These are phyloP conservation scores for Eunapius fragilis DNA, from an alignment of 37 sponge, comb jelly and placozoan species.

Conservation along the genomic window DNA sequence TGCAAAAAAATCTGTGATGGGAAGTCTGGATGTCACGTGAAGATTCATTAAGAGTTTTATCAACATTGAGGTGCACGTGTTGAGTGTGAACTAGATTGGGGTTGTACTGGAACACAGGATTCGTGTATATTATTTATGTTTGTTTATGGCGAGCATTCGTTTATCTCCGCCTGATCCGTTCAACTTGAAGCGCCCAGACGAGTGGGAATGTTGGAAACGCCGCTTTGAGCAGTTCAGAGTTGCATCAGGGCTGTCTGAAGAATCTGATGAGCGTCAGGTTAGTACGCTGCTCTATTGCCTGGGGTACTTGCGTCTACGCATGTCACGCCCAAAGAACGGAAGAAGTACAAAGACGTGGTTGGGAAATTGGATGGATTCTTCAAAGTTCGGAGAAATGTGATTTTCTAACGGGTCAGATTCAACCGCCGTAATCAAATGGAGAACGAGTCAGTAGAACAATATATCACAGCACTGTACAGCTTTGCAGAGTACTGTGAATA, in stretches of 20 bases:
- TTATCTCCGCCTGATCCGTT: background rate
- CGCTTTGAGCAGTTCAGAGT: slow-evolving; percentile 6
- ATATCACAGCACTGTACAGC: slow-evolving; percentile 9
- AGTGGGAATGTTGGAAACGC: slow-evolving; percentile 18
- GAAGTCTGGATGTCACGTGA: no score
- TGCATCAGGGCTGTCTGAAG: slow-evolving; percentile 5
- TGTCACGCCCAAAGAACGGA: background rate
- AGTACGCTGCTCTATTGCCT: slow-evolving; percentile 21
- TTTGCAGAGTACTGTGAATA: slow-evolving; percentile 2
- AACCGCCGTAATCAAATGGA: background rate
- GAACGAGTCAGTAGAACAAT: slow-evolving; percentile 16
- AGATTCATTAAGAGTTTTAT: no score
- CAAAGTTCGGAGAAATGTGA: slow-evolving; percentile 16
- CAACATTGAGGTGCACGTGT: no score
- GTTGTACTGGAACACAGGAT: no score
- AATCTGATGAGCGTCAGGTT: slow-evolving; percentile 6
- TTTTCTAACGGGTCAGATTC: slow-evolving; percentile 13
- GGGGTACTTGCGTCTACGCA: slow-evolving; percentile 2
- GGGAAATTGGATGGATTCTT: background rate
- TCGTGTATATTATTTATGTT: no score
- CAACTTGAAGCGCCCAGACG: slow-evolving; percentile 7
- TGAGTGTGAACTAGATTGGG: no score
- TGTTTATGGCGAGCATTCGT: no score
- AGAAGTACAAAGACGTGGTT: background rate
- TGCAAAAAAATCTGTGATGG: no score